Percentiles rank a stretch among this genome's conserved stretches.
Conservation (phyloP, 2,888 invertebrate genomes). For the Dolomedes plantarius region DNA sequence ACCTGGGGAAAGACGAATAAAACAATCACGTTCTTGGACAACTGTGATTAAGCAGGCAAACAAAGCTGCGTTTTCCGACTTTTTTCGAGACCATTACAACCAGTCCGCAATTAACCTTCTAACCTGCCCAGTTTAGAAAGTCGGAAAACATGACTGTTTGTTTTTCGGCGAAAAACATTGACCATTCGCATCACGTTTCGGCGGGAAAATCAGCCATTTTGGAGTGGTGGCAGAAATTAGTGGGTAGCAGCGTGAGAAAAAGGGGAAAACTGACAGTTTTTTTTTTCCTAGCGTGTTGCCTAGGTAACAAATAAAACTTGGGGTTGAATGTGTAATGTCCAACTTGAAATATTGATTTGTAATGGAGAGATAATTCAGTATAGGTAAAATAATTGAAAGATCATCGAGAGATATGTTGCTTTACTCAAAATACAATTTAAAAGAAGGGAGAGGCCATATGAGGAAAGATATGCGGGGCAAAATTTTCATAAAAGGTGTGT, state of each 20-base stretch:
- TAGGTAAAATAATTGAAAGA: background rate
- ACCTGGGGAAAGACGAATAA: background rate
- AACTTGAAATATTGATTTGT: background rate
- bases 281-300: slow-evolving; percentile 21
- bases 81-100: slow-evolving; percentile 28
- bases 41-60: slow-evolving; percentile 30
- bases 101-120: slow-evolving; percentile 48
- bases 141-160: slow-evolving; percentile 28
- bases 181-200: slow-evolving; percentile 39
- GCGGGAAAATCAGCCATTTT: slow-evolving; percentile 42
- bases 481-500: too few relatives aligned
- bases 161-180: slow-evolving; percentile 37
- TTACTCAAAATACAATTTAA: too few relatives aligned
- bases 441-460: too few relatives aligned
- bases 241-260: slow-evolving; percentile 45
- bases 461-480: too few relatives aligned
- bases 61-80: slow-evolving; percentile 14
- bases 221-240: slow-evolving; percentile 29
- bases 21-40: slow-evolving; percentile 21
- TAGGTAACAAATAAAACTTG: slow-evolving; percentile 37
- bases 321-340: background rate
- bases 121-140: slow-evolving; percentile 48
- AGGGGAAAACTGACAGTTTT: slow-evolving; percentile 27
- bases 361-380: background rate
- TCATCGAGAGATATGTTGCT: too few relatives aligned